Base-by-base conservation (phyloP, 2,797 vertebrate species). In the Etheostoma nigrum region DNA sequence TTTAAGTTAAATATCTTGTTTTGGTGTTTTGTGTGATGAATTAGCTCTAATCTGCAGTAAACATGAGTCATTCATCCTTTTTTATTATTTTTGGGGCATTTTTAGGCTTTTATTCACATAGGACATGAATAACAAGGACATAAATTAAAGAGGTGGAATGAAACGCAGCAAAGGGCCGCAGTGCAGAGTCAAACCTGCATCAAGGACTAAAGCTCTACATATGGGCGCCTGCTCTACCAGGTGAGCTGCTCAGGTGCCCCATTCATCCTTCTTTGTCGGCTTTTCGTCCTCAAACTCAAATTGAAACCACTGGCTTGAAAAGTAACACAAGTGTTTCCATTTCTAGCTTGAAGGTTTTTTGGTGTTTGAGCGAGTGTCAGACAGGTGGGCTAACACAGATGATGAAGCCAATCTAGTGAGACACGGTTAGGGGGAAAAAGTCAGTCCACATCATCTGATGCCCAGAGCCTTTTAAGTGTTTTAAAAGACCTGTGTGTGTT, bases 371-470 rank as follows among this genome's bases (percentile, higher is more conserved):
- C 62, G 51, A 23, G 52, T 36, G 45, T 45, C 23, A 19, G 33
- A 68, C 44, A 59, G 65, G 60, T 81, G 66, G 30, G 67, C 58
- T 62, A 70, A 83, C 45, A 58, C 45, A 15, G 23, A 45, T 11
- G 40, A 47, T 44, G 58, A 73, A 68, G 44, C 36, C 77, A 74
- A 12, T 68, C 78, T 72, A 55, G 42, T 74, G 80, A 82, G 67
- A 49, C 21, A 42, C 33, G 12, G 67, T 47, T 47, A 52, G 33
- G 21, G 59, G 21, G 23, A 49, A 54, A 67, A 54, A 16, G 49
- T 84, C 87, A 83, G 84, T 88, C 52, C 90, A 75, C 54, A 10
- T 86, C 66, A 82, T 51, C 65, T 44, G 64, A 78, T 72, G 63
- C 62, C 54, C 48, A 25, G 45, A 72, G 48, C 55, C 70, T 73